Conservation (phyloP, 2,797 vertebrate genomes). For the Chelon labrosus region DNA sequence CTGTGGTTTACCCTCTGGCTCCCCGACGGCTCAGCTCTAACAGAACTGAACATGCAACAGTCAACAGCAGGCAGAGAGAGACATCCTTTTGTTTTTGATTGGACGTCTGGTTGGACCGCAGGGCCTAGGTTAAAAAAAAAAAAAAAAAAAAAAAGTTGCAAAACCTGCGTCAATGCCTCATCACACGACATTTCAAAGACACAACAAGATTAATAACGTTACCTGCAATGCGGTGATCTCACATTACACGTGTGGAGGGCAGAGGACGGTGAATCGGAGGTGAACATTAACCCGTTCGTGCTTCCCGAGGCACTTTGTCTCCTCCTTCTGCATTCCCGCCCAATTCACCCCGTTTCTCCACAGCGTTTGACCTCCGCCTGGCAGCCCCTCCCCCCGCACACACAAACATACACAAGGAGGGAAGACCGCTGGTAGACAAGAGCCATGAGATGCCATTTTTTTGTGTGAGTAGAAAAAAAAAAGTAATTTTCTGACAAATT, state of each 20-base stretch:
- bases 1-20: not conserved
- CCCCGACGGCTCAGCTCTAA: not conserved
- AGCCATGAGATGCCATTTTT: slow-evolving; percentile 8
- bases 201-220: not conserved
- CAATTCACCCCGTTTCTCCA: slow-evolving; percentile 50
- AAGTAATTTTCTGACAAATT: not conserved
- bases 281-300: slow-evolving; percentile 11
- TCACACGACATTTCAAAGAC: not conserved
- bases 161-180: not conserved
- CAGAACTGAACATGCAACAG: not conserved
- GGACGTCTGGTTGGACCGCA: too few relatives aligned
- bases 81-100: too few relatives aligned
- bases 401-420: slow-evolving; percentile 41
- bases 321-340: slow-evolving; percentile 55
- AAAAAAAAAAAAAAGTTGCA: not conserved
- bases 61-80: too few relatives aligned
- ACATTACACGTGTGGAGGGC: not conserved
- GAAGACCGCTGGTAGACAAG: slow-evolving; percentile 11
- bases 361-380: slow-evolving; percentile 66
- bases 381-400: slow-evolving; percentile 59
- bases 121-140: too few relatives aligned
- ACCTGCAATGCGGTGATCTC: not conserved
- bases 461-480: not conserved
- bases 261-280: not conserved
- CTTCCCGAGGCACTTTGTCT: slow-evolving; percentile 26